phyloP scores from a whole-genome alignment of 2,797 vertebrate species.

The Myotis daubentonii region DNA sequence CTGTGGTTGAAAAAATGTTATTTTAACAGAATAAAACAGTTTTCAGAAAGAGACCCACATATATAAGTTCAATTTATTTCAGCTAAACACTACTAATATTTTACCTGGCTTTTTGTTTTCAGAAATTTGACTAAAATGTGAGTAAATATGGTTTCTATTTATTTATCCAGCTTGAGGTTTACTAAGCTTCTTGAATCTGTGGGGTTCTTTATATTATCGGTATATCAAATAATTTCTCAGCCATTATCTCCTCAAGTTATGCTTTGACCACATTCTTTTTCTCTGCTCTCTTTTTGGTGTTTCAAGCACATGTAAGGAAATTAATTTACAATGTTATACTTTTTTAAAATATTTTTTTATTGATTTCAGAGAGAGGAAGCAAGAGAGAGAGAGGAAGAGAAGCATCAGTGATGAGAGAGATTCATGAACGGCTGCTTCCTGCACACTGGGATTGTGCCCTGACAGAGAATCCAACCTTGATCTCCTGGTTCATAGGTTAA shows the following conservation, averaged over 20 bases:
- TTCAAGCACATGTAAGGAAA: background rate
- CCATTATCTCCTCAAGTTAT: background rate
- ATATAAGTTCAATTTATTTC: too few species aligned
- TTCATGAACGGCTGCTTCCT: too few species aligned
- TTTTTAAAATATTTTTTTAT: background rate
- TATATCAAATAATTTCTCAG: background rate
- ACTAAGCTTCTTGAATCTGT: background rate
- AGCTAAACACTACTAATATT: background rate
- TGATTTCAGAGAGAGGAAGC: too few species aligned
- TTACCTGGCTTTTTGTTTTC: background rate
- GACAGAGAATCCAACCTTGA: too few species aligned
- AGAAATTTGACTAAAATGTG: background rate
- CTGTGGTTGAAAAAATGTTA: too few species aligned
- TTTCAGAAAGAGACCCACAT: too few species aligned
- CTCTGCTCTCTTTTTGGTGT: background rate
- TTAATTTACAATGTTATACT: background rate
- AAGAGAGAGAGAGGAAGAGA: too few species aligned
- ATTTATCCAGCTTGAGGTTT: background rate
- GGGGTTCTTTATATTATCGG: background rate
- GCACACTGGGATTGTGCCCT: too few species aligned
- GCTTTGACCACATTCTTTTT: background rate
- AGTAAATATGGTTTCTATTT: background rate
- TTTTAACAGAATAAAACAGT: too few species aligned
- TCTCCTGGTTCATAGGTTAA: too few species aligned
- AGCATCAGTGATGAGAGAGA: too few species aligned